Evolutionary conservation across 30 jellyfish, hydroid and myxozoan genomes (phyloP), one percentile per base, ranked within the genome.

Genomic region (Aurelia sp.): DNA sequence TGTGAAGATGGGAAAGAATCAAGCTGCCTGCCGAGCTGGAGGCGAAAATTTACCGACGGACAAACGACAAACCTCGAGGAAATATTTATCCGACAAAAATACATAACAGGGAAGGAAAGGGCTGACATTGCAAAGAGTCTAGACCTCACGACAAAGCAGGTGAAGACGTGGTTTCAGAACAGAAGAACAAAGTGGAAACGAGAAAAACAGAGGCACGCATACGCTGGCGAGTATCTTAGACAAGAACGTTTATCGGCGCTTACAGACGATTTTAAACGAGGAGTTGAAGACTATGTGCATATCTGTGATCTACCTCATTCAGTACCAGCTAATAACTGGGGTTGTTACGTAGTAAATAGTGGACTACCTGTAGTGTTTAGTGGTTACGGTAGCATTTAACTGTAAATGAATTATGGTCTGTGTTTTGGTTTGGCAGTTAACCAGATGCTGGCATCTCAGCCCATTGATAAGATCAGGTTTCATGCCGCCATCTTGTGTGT

Each of bases 151-250:
- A 84, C 93, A n/a, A 84, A 84, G 69, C 93, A 84, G 50, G 93
- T 84, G 8, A 84, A 84, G 52, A 84, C 93, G 19, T 84, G 93
- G 93, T 84, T 84, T 61, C 93, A 84, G 65, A 84, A 84, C 50
- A 72, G 93, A 72, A 60, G 93, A 64, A 84, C 93, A 33, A 84
- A 84, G 50, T 72, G 82, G 87, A 84, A 84, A 35, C 64, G 88
- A 64, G 93, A 84, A 22, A 84, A 65, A 63, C 87, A 84, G 58
- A 72, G 84, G 60, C 62, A 60, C 66, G 38, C 69, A 22, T 44
- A 69, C 55, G 35, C 21, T 2, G 88, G 72, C 20, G 84, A 70
- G 40, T 24, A 13, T 35, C 66, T n/a, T 5, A 69, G 80, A 13
- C 89, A 78, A 22, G 89, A 78, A 12, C 68, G 80, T 35, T 63